A percentile compares a stretch with the other conserved stretches of the same genome.
phyloP scores from a whole-genome alignment of 2,113 vertebrate genomes.

The Penelope pileata region DNA sequence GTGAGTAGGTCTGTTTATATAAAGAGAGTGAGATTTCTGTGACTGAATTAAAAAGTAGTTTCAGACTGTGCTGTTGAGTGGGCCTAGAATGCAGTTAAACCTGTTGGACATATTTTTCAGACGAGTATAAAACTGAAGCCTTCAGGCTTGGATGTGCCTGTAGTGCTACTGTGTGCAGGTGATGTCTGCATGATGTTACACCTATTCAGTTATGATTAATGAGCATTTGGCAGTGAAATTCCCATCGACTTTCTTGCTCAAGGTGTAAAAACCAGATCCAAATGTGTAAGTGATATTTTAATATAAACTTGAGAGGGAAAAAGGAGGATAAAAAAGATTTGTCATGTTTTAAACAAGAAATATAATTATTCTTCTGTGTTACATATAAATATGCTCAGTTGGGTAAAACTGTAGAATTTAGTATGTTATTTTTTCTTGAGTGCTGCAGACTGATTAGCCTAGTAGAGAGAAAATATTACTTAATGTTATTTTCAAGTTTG shows the following conservation, averaged over 20 bases:
- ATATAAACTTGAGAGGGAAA: not conserved
- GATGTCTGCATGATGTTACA: not conserved
- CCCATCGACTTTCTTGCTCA: not conserved
- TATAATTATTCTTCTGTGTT: not conserved
- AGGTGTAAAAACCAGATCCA: not conserved
- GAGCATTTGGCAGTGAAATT: not conserved
- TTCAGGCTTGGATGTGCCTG: not conserved
- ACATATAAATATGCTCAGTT: not conserved
- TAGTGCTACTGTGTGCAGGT: not conserved
- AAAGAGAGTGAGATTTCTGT: not conserved
- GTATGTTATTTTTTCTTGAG: not conserved
- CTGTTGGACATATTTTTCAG: not conserved
- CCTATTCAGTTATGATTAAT: not conserved
- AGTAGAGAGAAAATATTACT: not conserved
- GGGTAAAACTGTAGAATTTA: not conserved
- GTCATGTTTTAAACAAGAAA: not conserved
- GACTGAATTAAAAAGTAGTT: not conserved
- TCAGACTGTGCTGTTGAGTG: not conserved
- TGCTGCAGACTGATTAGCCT: not conserved
- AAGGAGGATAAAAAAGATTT: not conserved
- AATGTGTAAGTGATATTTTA: not conserved
- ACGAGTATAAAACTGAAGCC: not conserved
- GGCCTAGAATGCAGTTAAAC: not conserved
- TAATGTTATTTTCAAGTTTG: slow-evolving; percentile 9
- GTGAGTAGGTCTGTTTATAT: not conserved